Percentiles rank a stretch among this genome's conserved stretches.
Evolutionary conservation across 64 coral and sea anemone genomes (phyloP).

Genomic region (Catalaphyllia jardinei): DNA sequence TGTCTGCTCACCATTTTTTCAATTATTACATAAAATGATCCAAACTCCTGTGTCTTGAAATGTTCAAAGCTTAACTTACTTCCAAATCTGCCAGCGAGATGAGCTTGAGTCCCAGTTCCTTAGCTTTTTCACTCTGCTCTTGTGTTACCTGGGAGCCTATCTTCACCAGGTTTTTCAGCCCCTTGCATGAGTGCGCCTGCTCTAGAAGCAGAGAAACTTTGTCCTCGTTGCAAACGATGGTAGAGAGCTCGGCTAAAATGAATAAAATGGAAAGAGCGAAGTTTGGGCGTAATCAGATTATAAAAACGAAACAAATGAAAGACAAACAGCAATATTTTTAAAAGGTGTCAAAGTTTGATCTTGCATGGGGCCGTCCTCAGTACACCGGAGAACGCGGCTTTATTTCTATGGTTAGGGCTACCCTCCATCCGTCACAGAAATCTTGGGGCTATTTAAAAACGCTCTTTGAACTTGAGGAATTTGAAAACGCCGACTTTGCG

Average conservation of each 20-base stretch:
- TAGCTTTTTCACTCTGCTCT: conserved; percentile 48
- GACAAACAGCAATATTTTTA: no score
- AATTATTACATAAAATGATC: no score
- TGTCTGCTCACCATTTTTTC: no score
- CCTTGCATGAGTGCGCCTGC: conserved; percentile 44
- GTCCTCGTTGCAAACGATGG: conserved; percentile 64
- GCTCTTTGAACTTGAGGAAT: no score
- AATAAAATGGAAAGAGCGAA: neutral
- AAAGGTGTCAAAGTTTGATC: no score
- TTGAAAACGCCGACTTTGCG: no score
- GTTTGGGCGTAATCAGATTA: no score
- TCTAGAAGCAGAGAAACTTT: conserved; percentile 55
- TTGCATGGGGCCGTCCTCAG: no score
- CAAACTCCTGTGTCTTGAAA: neutral
- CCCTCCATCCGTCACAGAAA: no score
- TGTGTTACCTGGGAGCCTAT: conserved; percentile 55
- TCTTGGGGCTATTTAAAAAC: no score
- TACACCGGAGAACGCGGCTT: no score
- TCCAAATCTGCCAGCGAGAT: conserved; percentile 67
- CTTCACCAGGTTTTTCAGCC: conserved; percentile 67
- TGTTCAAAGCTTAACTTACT: conserved; percentile 12
- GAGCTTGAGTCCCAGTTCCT: conserved; percentile 46
- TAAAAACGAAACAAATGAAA: neutral
- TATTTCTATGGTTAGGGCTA: no score
- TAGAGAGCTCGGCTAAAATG: conserved; percentile 54